Percentiles rank a stretch among this genome's conserved stretches.
Evolutionary conservation across 2,113 vertebrate species (phyloP).

Genomic region (Pyxicephalus adspersus): DNA sequence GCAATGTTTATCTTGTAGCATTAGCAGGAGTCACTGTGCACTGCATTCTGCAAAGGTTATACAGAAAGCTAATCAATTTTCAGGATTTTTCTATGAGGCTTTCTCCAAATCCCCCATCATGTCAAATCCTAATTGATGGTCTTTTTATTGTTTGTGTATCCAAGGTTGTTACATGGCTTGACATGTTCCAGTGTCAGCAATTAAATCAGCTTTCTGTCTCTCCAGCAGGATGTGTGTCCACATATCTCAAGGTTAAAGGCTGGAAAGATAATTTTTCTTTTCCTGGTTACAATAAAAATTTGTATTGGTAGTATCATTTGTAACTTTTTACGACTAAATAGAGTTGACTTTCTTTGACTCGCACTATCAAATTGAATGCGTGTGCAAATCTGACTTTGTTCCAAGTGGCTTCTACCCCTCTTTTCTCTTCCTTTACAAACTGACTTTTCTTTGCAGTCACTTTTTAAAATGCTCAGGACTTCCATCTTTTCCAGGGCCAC

Average conservation of each 20-base stretch:
- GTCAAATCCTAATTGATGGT: conserved; percentile 61
- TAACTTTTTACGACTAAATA: not conserved
- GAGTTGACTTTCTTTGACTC: not conserved
- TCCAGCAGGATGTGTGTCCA: conserved; percentile 39
- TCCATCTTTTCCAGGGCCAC: too few species aligned
- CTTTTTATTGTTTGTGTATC: conserved; percentile 53
- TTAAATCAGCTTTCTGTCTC: conserved; percentile 57
- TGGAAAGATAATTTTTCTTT: conserved; percentile 2
- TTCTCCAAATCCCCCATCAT: conserved; percentile 55
- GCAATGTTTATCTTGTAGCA: conserved; percentile 29
- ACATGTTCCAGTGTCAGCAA: conserved; percentile 60
- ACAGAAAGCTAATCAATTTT: conserved; percentile 50
- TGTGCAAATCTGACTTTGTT: too few species aligned
- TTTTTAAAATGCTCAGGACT: too few species aligned
- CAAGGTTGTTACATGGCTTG: conserved; percentile 57
- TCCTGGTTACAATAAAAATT: not conserved
- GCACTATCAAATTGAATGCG: not conserved
- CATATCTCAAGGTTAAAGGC: conserved; percentile 53
- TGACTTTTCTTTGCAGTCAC: too few species aligned
- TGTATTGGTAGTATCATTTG: not conserved
- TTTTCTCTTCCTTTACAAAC: too few species aligned
- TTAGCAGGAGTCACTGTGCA: not conserved
- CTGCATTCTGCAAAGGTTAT: conserved; percentile 36
- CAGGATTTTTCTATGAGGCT: conserved; percentile 32
- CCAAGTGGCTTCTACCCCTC: too few species aligned